Conservation (phyloP, 2,113 vertebrate species). For the Prionailurus viverrinus region DNA sequence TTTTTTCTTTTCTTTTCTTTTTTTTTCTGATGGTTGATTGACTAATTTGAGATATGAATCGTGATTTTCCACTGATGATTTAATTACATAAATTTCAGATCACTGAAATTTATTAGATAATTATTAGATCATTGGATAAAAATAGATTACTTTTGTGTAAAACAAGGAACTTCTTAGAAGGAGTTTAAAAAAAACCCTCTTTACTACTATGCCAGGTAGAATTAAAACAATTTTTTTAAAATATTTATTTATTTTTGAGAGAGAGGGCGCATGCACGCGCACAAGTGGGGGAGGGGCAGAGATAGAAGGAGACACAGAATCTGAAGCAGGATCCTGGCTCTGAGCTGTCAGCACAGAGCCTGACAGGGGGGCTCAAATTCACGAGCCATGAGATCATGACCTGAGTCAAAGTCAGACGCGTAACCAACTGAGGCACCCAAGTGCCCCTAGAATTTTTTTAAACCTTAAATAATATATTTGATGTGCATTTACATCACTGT, state of each 20-base stretch:
- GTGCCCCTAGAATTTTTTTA: background rate
- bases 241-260: no score
- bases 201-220: background rate
- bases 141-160: slow-evolving; percentile 7
- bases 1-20: background rate
- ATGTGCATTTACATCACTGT: background rate
- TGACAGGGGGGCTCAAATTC: no score
- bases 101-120: no score
- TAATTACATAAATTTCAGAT: slow-evolving; percentile 19
- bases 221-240: background rate
- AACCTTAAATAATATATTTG: background rate
- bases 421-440: no score
- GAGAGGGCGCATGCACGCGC: no score
- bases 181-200: background rate
- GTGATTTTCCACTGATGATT: background rate
- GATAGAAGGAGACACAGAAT: no score
- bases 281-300: no score
- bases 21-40: background rate
- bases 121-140: background rate
- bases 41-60: background rate
- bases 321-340: no score
- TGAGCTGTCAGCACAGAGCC: no score
- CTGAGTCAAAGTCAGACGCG: no score
- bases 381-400: no score
- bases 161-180: background rate